Evolutionary conservation across 2,797 vertebrate genomes (phyloP).

Genomic region (Protosalanx chinensis): DNA sequence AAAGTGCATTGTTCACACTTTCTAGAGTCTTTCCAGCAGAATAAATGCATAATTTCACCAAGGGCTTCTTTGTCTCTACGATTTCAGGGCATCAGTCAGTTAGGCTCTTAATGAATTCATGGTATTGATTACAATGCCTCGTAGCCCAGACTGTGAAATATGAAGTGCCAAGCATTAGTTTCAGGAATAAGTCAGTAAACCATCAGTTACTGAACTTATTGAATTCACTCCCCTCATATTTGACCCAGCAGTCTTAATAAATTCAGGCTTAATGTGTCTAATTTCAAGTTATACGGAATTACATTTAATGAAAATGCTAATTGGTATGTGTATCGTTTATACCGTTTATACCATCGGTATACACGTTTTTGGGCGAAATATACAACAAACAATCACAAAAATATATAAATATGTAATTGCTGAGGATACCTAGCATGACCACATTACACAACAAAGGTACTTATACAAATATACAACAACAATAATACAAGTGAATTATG

Average conservation of each 20-base stretch:
- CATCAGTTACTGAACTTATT: slow-evolving; percentile 57
- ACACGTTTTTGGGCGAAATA: no score
- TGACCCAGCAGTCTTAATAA: slow-evolving; percentile 62
- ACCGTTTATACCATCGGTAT: no score
- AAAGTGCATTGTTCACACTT: slow-evolving; percentile 54
- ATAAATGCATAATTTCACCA: slow-evolving; percentile 63
- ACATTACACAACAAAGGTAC: no score
- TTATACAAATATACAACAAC: no score
- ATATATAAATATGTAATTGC: no score
- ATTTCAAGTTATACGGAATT: background rate
- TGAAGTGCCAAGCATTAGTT: slow-evolving; percentile 72
- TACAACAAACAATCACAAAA: no score
- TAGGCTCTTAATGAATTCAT: slow-evolving; percentile 64
- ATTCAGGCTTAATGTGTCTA: slow-evolving; percentile 9
- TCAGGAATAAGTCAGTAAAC: slow-evolving; percentile 57
- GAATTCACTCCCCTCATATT: slow-evolving; percentile 64
- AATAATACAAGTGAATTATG: no score
- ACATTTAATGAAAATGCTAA: background rate
- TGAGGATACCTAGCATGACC: no score
- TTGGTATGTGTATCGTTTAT: no score
- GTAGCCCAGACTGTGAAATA: slow-evolving; percentile 56
- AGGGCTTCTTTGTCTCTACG: slow-evolving; percentile 49
- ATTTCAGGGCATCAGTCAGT: slow-evolving; percentile 59
- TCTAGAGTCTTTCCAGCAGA: slow-evolving; percentile 50
- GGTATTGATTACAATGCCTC: slow-evolving; percentile 64